Evolutionary conservation across 2,113 vertebrate genomes (phyloP).

Genomic region (Cinclus cinclus): DNA sequence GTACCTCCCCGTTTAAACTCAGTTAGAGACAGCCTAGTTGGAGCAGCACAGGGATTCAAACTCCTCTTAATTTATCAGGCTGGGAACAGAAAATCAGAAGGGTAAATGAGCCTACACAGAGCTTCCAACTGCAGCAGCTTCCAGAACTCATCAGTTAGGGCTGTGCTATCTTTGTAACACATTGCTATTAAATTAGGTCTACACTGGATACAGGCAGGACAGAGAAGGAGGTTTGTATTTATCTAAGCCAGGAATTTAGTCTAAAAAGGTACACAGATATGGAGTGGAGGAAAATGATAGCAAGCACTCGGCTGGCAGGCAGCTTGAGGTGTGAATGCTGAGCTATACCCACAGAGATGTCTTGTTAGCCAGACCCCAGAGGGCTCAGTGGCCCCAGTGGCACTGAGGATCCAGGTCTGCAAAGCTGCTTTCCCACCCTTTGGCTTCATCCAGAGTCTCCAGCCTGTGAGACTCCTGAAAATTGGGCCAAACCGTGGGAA

Average conservation of each 20-base stretch:
- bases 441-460: background rate
- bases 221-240: background rate
- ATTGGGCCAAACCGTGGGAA: background rate
- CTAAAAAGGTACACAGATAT: constrained; percentile 29
- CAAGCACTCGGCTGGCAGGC: background rate
- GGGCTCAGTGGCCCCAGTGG: background rate
- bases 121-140: background rate
- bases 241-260: constrained; percentile 42
- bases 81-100: background rate
- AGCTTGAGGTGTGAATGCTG: constrained; percentile 16
- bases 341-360: background rate
- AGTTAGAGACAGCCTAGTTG: background rate
- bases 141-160: constrained; percentile 12
- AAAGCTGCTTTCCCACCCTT: background rate
- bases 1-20: background rate
- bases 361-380: background rate
- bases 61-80: background rate
- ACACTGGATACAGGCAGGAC: background rate
- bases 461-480: background rate
- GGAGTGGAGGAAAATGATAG: background rate
- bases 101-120: background rate
- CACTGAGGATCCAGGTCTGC: accelerated
- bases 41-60: background rate
- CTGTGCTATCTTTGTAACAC: constrained; percentile 52
- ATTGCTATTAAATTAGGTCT: constrained; percentile 46